Evolutionary conservation across 2,113 vertebrate genomes (phyloP).

Genomic region (Uria aalge): DNA sequence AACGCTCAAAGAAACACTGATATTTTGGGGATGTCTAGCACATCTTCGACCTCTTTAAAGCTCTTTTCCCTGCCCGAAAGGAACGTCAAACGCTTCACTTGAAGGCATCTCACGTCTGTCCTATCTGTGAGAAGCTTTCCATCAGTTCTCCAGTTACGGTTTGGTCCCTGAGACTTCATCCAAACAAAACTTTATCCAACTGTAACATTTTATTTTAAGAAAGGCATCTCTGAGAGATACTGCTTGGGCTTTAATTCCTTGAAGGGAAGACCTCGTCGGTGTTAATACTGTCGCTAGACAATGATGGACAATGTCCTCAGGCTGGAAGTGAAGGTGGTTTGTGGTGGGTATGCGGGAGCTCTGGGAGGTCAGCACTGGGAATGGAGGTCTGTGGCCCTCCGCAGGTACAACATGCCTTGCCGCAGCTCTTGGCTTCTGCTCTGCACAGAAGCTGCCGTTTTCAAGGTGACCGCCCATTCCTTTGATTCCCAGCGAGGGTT

Average conservation of each 20-base stretch:
- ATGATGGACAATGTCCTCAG: not conserved
- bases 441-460: accelerated
- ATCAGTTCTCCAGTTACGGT: not conserved
- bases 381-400: not conserved
- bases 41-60: not conserved
- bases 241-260: not conserved
- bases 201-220: not conserved
- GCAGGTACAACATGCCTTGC: accelerated
- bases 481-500: not conserved
- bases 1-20: not conserved
- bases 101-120: not conserved
- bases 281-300: not conserved
- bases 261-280: not conserved
- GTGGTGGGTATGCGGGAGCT: not conserved
- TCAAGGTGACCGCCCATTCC: accelerated
- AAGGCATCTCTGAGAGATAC: not conserved
- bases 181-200: not conserved
- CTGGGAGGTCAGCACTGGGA: not conserved
- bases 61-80: not conserved
- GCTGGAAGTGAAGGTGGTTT: not conserved
- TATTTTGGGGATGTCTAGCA: not conserved
- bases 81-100: too few species aligned
- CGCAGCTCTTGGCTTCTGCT: accelerated
- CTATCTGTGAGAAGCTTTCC: not conserved
- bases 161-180: not conserved